Conservation (phyloP, 2,797 vertebrate genomes). For the Adelosebastes latens region DNA sequence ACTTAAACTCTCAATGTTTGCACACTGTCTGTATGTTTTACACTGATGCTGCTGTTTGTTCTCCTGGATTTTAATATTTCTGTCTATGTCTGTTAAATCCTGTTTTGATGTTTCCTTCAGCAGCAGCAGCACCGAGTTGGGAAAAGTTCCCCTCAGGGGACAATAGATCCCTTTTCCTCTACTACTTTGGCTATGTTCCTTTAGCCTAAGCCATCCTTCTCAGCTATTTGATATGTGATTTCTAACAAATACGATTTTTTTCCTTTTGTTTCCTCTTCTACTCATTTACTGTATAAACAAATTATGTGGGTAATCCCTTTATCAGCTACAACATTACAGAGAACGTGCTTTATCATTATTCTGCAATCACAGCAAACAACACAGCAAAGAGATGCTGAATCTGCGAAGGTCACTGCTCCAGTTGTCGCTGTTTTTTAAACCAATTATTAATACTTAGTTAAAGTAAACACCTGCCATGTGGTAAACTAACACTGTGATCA, state of each 20-base stretch:
- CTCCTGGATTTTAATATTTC: background rate
- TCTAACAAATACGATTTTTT: background rate
- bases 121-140: background rate
- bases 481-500: background rate
- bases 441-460: background rate
- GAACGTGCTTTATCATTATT: background rate
- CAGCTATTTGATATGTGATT: background rate
- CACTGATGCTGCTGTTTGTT: background rate
- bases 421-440: background rate
- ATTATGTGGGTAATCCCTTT: background rate
- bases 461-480: background rate
- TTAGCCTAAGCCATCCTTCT: background rate
- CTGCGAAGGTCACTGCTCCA: background rate
- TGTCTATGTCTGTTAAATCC: slow-evolving; percentile 1
- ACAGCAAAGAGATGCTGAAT: background rate
- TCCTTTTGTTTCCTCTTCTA: background rate
- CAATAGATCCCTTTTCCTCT: background rate
- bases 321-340: background rate
- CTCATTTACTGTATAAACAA: background rate
- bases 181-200: background rate
- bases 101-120: slow-evolving; percentile 10
- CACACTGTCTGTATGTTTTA: background rate
- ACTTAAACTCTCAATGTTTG: background rate
- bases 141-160: background rate
- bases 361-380: background rate